Evolutionary conservation across 2,113 vertebrate species (phyloP), one percentile per base, ranked within the genome.

Genomic region (Menidia beryllina): DNA sequence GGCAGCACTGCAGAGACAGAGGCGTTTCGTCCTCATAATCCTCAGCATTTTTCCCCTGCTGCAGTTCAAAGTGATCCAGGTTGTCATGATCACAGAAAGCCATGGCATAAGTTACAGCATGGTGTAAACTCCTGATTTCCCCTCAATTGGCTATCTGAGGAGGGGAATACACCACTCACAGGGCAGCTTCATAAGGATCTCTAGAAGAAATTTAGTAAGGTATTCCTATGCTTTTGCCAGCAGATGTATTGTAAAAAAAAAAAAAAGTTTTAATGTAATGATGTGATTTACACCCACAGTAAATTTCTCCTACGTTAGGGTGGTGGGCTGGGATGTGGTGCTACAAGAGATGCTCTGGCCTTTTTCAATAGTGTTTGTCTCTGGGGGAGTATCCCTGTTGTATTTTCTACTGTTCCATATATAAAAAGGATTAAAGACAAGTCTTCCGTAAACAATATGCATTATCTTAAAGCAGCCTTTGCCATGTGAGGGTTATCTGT

Each of bases 241-340:
- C 36, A 2, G 17, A 27, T 15, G 11, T 55, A 56, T 5, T 45
- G 20, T 43, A 19, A 30, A 36, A 58, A 71, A 53, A 24, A 53
- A 21, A 27, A n/a, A 50, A 21, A 56, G 6, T 24, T 27, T 64
- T 10, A 49, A 24, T 57, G 43, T 69, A 8, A 27, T 26, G 4
- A 36, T 61, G n/a, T n/a, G n/a, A n/a, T n/a, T n/a, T 10, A 6
- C 50, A 49, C 15, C 51, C 20, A 26, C 27, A 27, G 24, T 41
- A 45, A 43, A 55, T 19, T 52, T 24, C 10, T 58, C 24, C 36
- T 59, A 52, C 60, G 69, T 65, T 69, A 27, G 23, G 68, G 49
- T 66, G 68, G 74, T 75, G 59, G 72, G 79, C 61, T 76, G 69
- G 55, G 84, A 69, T 74, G 64, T 81, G 90, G 90, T 91, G 90